Base-by-base conservation (phyloP, 2,888 invertebrate genomes). In the Amiota communis region DNA sequence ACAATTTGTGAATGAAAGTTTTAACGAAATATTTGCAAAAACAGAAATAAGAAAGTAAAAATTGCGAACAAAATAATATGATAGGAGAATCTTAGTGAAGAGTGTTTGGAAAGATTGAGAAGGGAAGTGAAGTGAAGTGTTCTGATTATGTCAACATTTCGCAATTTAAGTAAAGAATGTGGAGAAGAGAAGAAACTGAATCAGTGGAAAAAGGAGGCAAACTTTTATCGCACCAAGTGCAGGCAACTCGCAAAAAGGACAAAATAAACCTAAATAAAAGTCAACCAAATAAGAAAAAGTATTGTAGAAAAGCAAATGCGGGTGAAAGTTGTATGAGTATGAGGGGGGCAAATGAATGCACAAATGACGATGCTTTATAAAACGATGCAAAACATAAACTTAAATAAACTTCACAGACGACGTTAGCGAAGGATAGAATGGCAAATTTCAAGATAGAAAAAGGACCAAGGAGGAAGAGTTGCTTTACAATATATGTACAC, bases 171-270 rank as follows among this genome's bases (percentile, higher is more conserved):
- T n/a, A 48, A 64, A 64, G 13, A 11, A 47, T 13, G 8, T 11
- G 12, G 53, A 63, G 63, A 69, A 13, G 46, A 69, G 13, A 6
- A 53, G 23, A 56, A 56, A 70, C 17, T 65, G 59, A 53, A 47
- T 47, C 47, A 59, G 57, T 48, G 49, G 15, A 59, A 49, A 20
- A 49, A 65, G 47, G n/a, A 47, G 47, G 8, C 6, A 47, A 63
- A 71, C 23, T 67, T 71, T 75, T 73, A 75, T 71, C 70, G 70
- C 64, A 73, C 70, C 71, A 69, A 71, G 63, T 70, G 48, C 61
- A 61, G 61, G 57, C 70, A 61, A 46, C 57, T 47, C 70, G 12
- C 47, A 12, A 53, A 20, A 11, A n/a, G 13, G 11, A 53, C 11
- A 53, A n/a, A n/a, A 11, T n/a, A 53, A 12, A 53, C 53, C 12